These are phyloP conservation scores for Tapirus terrestris DNA, from an alignment of 2,113 vertebrate species.

Conservation along the genomic window DNA sequence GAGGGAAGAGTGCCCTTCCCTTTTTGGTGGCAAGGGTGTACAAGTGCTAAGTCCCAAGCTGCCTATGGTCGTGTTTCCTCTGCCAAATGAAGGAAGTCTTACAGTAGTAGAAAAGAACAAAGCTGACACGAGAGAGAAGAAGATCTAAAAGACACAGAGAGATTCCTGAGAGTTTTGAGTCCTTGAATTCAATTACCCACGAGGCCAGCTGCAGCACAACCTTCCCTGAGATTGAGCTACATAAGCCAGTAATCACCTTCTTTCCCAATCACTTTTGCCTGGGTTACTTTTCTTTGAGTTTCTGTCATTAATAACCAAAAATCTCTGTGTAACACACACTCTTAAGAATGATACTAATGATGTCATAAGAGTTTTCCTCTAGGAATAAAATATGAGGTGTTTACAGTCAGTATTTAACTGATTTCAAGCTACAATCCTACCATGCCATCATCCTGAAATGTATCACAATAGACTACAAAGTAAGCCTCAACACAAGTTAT, in stretches of 20 bases:
- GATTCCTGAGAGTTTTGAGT: not conserved
- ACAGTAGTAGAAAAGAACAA: not conserved
- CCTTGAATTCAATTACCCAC: not conserved
- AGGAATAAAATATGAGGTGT: not conserved
- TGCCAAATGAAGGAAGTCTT: not conserved
- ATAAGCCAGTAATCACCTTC: not conserved
- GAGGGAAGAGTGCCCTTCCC: not conserved
- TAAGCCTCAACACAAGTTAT: not conserved
- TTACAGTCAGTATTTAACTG: not conserved
- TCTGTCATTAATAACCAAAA: not conserved
- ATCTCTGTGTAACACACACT: not conserved
- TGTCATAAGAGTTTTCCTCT: not conserved
- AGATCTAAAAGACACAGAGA: not conserved
- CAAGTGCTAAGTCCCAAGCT: not conserved
- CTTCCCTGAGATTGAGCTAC: not conserved
- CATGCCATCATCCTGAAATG: not conserved
- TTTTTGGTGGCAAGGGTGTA: not conserved
- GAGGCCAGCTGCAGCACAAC: not conserved
- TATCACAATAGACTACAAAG: not conserved
- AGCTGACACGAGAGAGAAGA: not conserved
- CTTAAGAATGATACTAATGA: not conserved
- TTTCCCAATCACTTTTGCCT: not conserved
- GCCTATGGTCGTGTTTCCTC: not conserved
- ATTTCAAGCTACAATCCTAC: not conserved
- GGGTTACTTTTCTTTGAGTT: not conserved